Evolutionary conservation across 2,113 vertebrate species (phyloP), one percentile per base, ranked within the genome.

Genomic region (Bettongia penicillata): DNA sequence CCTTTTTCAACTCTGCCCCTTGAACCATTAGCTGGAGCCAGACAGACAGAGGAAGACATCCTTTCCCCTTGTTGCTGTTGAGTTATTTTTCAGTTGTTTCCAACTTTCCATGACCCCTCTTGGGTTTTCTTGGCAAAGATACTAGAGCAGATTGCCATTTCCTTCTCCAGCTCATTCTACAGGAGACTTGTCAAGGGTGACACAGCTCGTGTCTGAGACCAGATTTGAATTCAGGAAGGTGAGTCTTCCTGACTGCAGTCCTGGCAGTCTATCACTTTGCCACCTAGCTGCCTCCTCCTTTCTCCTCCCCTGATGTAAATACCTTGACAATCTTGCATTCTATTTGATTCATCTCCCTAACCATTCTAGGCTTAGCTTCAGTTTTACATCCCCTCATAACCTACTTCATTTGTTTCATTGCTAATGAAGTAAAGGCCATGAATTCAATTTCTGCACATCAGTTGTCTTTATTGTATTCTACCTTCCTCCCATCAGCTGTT

Each of bases 231-330:
- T 68, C 31, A 16, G 61, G 31, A 68, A 68, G 31, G 16, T 37
- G 31, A 68, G 61, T 37, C 31, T 55, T 68, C 61, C 14, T 37
- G 31, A 68, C 31, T 68, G 12, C 61, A 68, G 31, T 12, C 3
- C 31, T 68, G 61, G 3, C 12, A 6, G 10, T 57, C 25, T 61
- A 31, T 61, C 57, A 61, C 12, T 37, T 28, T 11, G 3, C 31
- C 57, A 68, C 31, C 57, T 68, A 16, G 57, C 11, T 3, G 31
- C 31, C 12, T 14, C 61, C 31, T 68, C 3, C 12, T 68, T 68
- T 96, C 23, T 94, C 50, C 91, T 53, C 25, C 96, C 14, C 91
- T 96, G 49, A 95, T 91, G 19, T 94, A 48, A 94, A 23, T 95
- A 68, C 51, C 53, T 53, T 84, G 51, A 31, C 8, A 94, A 14